Conservation (phyloP, 2,888 invertebrate genomes). For the Empis stercorea region DNA sequence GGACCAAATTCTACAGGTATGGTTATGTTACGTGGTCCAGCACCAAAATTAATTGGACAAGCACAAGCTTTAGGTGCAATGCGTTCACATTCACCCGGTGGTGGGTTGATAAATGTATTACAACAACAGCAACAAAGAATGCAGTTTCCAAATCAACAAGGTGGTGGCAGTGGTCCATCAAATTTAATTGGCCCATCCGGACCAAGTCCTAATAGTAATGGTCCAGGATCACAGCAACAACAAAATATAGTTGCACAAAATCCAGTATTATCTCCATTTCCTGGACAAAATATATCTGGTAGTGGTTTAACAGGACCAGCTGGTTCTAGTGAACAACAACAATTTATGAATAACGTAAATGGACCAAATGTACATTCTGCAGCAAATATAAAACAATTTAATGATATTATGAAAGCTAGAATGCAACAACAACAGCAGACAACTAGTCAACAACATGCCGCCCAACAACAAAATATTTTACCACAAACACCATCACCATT, state of each 20-base stretch:
- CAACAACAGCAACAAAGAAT: slow-evolving; percentile 39
- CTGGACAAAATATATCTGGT: slow-evolving; percentile 35
- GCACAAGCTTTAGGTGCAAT: slow-evolving; percentile 36
- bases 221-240: slow-evolving; percentile 39
- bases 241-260: slow-evolving; percentile 44
- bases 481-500: slow-evolving; percentile 45
- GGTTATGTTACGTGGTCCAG: slow-evolving; percentile 26
- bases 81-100: slow-evolving; percentile 53
- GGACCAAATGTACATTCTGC: slow-evolving; percentile 39
- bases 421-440: slow-evolving; percentile 22
- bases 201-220: slow-evolving; percentile 56
- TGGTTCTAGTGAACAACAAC: slow-evolving; percentile 24
- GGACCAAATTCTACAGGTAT: slow-evolving; percentile 20
- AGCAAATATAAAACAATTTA: slow-evolving; percentile 37
- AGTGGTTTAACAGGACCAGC: slow-evolving; percentile 15
- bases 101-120: slow-evolving; percentile 41
- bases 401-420: slow-evolving; percentile 47
- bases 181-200: slow-evolving; percentile 58
- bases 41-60: slow-evolving; percentile 21
- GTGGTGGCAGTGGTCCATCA: slow-evolving; percentile 12
- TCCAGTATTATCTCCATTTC: slow-evolving; percentile 63
- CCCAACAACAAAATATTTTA: slow-evolving; percentile 1
- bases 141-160: slow-evolving; percentile 35
- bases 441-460: slow-evolving; percentile 18
- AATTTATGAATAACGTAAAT: slow-evolving; percentile 40